These are phyloP conservation scores for Patiria pectinifera DNA, from an alignment of 53 echinoderm and acorn worm species.

Conservation along the genomic window DNA sequence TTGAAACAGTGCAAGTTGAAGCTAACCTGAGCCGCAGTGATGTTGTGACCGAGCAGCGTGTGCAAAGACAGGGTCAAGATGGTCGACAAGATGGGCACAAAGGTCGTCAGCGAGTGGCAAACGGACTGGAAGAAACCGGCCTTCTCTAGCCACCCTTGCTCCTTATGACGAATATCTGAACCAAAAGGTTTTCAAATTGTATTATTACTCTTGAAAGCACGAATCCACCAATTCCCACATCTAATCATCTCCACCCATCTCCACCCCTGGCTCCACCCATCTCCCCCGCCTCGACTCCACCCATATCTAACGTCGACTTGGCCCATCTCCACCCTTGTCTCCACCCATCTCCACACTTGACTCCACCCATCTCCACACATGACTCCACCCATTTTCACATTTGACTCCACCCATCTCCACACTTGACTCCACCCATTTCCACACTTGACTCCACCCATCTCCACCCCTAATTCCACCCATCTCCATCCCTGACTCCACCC, in stretches of 20 bases:
- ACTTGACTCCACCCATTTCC: no score
- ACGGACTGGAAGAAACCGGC: slow-evolving; percentile 77
- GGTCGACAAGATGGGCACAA: slow-evolving; percentile 70
- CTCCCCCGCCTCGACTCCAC: slow-evolving; percentile 18
- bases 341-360: no score
- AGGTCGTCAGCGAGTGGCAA: slow-evolving; percentile 25
- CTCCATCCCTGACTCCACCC: background rate
- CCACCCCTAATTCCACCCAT: background rate
- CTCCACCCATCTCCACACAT: no score
- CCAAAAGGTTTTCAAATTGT: background rate
- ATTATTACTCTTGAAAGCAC: background rate
- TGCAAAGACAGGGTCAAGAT: slow-evolving; percentile 76
- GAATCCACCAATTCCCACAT: background rate
- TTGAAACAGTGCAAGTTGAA: background rate
- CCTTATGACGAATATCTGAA: slow-evolving; percentile 74
- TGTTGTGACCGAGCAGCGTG: slow-evolving; percentile 70
- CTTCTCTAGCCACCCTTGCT: slow-evolving; percentile 66
- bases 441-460: no score
- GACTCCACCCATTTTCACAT: no score
- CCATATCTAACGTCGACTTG: no score
- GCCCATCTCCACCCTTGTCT: no score
- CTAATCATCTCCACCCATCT: background rate
- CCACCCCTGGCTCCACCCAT: background rate
- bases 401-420: no score
- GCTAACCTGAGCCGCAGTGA: slow-evolving; percentile 73